A percentile compares a stretch with the other conserved stretches of the same genome.
phyloP scores from a whole-genome alignment of 2,113 vertebrate genomes.

The Tetrao urogallus region DNA sequence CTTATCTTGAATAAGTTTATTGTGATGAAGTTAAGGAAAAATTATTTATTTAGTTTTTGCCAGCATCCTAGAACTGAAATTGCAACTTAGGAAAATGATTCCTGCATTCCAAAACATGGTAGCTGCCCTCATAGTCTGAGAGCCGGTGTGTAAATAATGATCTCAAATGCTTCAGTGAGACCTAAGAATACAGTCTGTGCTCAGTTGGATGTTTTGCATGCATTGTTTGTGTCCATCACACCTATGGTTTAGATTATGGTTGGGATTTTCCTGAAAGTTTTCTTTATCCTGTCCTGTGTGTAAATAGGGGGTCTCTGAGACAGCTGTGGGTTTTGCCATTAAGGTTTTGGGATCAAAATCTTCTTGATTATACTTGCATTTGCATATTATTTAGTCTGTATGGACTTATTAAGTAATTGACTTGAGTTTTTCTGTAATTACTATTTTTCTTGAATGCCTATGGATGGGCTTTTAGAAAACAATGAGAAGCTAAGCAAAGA shows the following conservation, averaged over 20 bases:
- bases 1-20: background rate
- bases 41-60: background rate
- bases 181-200: background rate
- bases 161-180: background rate
- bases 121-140: background rate
- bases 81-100: background rate
- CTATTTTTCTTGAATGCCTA: background rate
- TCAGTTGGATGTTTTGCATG: background rate
- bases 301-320: background rate
- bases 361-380: background rate
- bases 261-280: background rate
- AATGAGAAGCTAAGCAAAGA: background rate
- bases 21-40: background rate
- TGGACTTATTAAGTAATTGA: background rate
- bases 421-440: slow-evolving; percentile 3
- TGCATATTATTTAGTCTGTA: background rate
- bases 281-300: background rate
- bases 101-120: background rate
- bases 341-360: background rate
- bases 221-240: background rate
- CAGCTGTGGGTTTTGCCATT: background rate
- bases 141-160: background rate
- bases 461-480: background rate
- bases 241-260: background rate
- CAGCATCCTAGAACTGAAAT: background rate